A percentile compares a stretch with the other conserved stretches of the same genome.
Conservation (phyloP, 2,888 invertebrate species). For the Dichetophora obliterata region DNA sequence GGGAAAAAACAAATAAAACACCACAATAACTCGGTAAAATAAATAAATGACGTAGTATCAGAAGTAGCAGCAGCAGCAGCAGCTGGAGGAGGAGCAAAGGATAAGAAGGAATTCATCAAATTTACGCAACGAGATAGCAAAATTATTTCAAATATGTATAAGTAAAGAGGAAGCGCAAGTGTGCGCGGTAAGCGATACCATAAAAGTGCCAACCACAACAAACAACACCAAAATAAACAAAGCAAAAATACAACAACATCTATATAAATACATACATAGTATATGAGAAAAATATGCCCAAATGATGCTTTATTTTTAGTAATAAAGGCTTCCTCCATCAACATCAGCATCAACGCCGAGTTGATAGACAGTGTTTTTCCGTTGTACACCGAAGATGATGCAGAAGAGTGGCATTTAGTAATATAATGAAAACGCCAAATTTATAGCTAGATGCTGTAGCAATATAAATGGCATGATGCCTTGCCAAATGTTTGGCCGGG, state of each 20-base stretch:
- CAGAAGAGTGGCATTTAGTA: slow-evolving; percentile 3
- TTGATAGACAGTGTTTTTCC: slow-evolving; percentile 21
- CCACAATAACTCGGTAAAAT: too few species aligned
- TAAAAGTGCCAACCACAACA: not conserved
- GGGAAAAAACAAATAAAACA: too few species aligned
- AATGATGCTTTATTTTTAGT: slow-evolving; percentile 23
- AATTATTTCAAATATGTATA: too few species aligned
- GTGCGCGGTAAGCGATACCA: too few species aligned
- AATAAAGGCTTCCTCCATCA: slow-evolving; percentile 20
- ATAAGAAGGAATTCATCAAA: slow-evolving; percentile 22
- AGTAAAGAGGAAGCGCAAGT: too few species aligned
- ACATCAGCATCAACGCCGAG: slow-evolving; percentile 16
- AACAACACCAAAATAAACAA: not conserved
- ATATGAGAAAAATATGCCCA: not conserved
- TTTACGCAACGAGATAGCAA: not conserved
- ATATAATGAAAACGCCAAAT: slow-evolving; percentile 15
- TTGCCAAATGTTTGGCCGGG: too few species aligned
- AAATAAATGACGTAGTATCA: too few species aligned
- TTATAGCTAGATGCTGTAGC: not conserved
- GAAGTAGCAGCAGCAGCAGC: not conserved
- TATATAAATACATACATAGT: too few species aligned
- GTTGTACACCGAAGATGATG: not conserved
- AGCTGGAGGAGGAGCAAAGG: not conserved
- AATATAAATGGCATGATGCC: too few species aligned
- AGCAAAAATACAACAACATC: not conserved